A percentile compares a stretch with the other conserved stretches of the same genome.
Evolutionary conservation across 2,888 invertebrate genomes (phyloP).

Genomic region (Agrotis clavis): DNA sequence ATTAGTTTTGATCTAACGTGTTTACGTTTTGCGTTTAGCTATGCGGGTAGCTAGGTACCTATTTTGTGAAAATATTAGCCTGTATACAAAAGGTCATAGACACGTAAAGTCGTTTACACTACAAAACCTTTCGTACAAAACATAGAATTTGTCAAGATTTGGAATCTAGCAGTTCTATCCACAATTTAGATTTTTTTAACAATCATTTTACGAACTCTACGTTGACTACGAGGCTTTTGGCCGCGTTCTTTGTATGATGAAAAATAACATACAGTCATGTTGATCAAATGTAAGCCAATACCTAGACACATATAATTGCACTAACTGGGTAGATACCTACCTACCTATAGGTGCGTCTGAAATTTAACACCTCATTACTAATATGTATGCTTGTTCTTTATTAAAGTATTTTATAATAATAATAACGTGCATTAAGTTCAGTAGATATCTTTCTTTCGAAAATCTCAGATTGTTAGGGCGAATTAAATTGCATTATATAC

Average conservation of each 20-base stretch:
- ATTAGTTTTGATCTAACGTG: no score
- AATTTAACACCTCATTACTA: constrained; percentile 44
- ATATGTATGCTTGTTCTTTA: constrained; percentile 23
- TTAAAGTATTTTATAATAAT: neutral
- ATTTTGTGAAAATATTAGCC: no score
- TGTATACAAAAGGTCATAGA: no score
- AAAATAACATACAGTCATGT: neutral
- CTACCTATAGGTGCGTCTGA: no score
- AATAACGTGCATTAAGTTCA: constrained; percentile 1
- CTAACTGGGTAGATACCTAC: constrained; percentile 11
- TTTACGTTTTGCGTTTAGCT: no score
- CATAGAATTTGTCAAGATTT: constrained; percentile 1
- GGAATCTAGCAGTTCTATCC: neutral
- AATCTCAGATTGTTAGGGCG: neutral
- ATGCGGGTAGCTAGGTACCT: neutral
- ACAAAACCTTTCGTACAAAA: neutral
- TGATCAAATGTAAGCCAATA: constrained; percentile 22
- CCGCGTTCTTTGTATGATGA: constrained; percentile 5
- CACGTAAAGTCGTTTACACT: neutral
- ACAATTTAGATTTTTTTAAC: constrained; percentile 3
- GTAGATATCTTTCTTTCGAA: no score
- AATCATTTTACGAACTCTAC: neutral
- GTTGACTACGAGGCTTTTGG: constrained; percentile 25
- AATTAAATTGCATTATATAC: neutral
- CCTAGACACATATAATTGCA: constrained; percentile 18